phyloP scores from a whole-genome alignment of 2,888 invertebrate genomes.

The Elmis aenea region DNA sequence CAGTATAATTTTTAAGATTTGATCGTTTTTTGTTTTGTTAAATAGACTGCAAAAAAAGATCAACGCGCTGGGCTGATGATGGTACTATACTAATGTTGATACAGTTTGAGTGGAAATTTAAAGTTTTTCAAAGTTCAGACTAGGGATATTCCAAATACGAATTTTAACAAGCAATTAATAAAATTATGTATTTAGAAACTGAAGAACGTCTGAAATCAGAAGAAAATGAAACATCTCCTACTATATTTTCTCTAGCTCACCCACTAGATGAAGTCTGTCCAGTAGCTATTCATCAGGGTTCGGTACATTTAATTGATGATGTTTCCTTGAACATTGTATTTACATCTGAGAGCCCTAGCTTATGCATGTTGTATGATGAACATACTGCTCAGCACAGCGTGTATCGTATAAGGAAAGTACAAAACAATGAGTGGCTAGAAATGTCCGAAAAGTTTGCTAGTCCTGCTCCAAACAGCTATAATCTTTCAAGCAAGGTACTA shows the following conservation, averaged over 20 bases:
- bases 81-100: no score
- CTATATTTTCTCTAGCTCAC: slow-evolving; percentile 81
- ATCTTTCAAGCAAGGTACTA: slow-evolving; percentile 32
- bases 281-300: slow-evolving; percentile 65
- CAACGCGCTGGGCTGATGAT: no score
- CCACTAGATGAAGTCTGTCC: slow-evolving; percentile 90
- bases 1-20: no score
- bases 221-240: slow-evolving; percentile 57
- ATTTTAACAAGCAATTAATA: no score
- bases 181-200: no score
- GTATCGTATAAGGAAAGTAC: slow-evolving; percentile 73
- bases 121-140: no score
- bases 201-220: no score
- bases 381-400: slow-evolving; percentile 75
- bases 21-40: no score
- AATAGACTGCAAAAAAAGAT: no score
- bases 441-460: slow-evolving; percentile 31
- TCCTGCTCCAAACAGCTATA: slow-evolving; percentile 26
- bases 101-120: no score
- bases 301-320: slow-evolving; percentile 59
- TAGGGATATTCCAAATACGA: no score
- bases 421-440: slow-evolving; percentile 58
- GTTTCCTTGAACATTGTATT: slow-evolving; percentile 64
- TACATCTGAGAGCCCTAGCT: slow-evolving; percentile 70
- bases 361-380: slow-evolving; percentile 76